These are phyloP conservation scores for Nilaparvata lugens DNA, from an alignment of 1,140 invertebrate genomes.

Conservation along the genomic window DNA sequence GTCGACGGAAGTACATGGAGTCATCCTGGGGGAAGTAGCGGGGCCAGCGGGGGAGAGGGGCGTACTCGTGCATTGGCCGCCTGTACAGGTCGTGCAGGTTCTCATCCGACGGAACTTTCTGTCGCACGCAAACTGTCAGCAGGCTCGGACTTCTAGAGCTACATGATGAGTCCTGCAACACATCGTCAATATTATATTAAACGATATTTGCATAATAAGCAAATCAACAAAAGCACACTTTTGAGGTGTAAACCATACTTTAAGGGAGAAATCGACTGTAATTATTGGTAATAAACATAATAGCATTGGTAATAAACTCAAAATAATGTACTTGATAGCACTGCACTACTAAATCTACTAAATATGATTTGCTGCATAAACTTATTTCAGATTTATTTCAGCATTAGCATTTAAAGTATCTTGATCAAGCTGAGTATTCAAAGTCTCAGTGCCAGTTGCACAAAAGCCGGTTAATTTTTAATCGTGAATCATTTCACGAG, in stretches of 20 bases:
- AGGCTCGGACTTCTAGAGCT: constrained; percentile 55
- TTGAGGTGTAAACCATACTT: neutral
- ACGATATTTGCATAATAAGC: neutral
- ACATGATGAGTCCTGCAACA: constrained; percentile 36
- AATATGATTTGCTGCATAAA: too few relatives aligned
- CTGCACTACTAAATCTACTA: too few relatives aligned
- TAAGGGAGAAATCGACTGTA: too few relatives aligned
- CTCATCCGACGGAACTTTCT: constrained; percentile 73
- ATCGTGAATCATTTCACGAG: too few relatives aligned
- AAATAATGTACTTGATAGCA: too few relatives aligned
- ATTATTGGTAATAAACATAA: too few relatives aligned
- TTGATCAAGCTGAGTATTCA: too few relatives aligned
- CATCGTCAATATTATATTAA: neutral
- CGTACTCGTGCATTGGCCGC: constrained; percentile 45
- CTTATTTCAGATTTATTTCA: too few relatives aligned
- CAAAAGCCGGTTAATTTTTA: too few relatives aligned
- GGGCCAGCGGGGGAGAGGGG: constrained; percentile 61
- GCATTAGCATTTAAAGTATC: too few relatives aligned
- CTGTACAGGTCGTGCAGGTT: constrained; percentile 56
- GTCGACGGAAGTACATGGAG: constrained; percentile 39
- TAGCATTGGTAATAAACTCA: too few relatives aligned
- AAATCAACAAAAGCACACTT: neutral
- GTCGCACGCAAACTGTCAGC: constrained; percentile 73
- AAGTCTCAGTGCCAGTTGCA: too few relatives aligned
- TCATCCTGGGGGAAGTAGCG: constrained; percentile 30